These are phyloP conservation scores for Lampris megalopsis DNA, from an alignment of 2,113 vertebrate genomes.

Conservation along the genomic window DNA sequence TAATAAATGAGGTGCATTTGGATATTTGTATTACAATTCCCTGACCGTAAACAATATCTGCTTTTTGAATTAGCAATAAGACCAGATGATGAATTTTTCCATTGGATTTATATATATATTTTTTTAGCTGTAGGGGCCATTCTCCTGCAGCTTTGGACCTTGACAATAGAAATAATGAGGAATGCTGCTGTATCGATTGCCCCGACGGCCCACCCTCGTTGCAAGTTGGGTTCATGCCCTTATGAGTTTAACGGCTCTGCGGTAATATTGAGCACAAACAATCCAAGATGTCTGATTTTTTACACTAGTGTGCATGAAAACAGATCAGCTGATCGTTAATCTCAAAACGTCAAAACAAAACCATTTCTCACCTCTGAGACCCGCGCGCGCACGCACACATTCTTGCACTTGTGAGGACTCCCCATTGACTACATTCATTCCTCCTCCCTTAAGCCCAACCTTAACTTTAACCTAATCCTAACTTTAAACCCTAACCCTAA, in stretches of 20 bases:
- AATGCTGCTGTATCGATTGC: not conserved
- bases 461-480: too few relatives aligned
- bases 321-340: not conserved
- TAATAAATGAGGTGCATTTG: too few relatives aligned
- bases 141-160: not conserved
- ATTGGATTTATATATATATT: not conserved
- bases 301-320: not conserved
- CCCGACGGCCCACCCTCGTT: too few relatives aligned
- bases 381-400: conserved; percentile 27
- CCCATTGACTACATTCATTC: too few relatives aligned
- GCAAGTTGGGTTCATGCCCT: not conserved
- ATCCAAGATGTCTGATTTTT: not conserved
- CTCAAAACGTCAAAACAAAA: not conserved
- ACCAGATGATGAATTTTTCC: not conserved
- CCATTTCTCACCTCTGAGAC: not conserved
- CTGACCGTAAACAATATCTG: too few relatives aligned
- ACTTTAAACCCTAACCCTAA: too few relatives aligned
- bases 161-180: not conserved
- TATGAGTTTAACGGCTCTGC: not conserved
- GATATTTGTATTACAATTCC: too few relatives aligned
- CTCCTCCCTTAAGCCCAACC: too few relatives aligned
- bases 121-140: not conserved
- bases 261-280: not conserved
- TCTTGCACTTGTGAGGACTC: not conserved
- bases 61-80: not conserved